phyloP scores from a whole-genome alignment of 2,797 vertebrate species.

The Cephalopachus bancanus region DNA sequence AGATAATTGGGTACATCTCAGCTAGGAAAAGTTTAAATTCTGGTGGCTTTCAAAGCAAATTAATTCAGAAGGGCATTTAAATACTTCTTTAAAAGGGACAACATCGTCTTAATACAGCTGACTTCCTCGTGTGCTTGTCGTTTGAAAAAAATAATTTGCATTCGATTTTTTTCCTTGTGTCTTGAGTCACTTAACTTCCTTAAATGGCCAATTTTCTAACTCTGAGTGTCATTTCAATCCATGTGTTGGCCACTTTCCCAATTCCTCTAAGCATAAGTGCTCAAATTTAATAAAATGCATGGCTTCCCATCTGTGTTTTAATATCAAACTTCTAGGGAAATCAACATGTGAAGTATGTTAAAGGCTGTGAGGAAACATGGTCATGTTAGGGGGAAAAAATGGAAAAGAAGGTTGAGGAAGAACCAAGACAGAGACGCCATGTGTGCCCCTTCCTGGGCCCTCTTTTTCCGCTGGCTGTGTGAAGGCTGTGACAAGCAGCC shows the following conservation, averaged over 20 bases:
- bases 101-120: neutral
- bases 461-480: neutral
- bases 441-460: neutral
- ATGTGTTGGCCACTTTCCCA: slow-evolving; percentile 72
- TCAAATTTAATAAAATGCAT: slow-evolving; percentile 81
- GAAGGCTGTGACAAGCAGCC: slow-evolving; percentile 46
- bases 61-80: neutral
- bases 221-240: slow-evolving; percentile 79
- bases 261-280: slow-evolving; percentile 72
- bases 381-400: slow-evolving; percentile 41
- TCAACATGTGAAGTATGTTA: slow-evolving; percentile 75
- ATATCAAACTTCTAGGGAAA: slow-evolving; percentile 79
- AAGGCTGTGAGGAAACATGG: slow-evolving; percentile 75
- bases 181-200: slow-evolving; percentile 73
- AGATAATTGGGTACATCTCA: neutral
- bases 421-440: neutral
- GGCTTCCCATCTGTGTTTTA: slow-evolving; percentile 81
- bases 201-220: slow-evolving; percentile 77
- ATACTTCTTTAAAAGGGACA: neutral
- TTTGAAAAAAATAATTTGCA: neutral
- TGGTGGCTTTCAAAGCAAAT: neutral
- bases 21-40: neutral
- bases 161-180: neutral
- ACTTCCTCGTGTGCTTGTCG: neutral
- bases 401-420: slow-evolving; percentile 14